Base-by-base conservation (phyloP, 2,888 invertebrate genomes). In the Papilio protenor region DNA sequence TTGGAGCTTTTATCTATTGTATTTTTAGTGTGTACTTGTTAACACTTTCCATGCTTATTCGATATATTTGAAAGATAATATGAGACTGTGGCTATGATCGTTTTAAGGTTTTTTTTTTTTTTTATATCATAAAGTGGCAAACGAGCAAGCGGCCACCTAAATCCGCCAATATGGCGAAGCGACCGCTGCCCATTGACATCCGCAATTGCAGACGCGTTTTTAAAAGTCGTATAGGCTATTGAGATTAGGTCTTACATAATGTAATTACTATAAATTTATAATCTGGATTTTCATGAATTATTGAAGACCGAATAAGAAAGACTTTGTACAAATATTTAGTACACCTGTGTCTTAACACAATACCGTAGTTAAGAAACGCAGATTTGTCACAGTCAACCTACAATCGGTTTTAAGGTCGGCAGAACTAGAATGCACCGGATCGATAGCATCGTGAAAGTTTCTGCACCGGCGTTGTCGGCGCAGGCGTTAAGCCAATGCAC, bases 391-490 rank as follows among this genome's bases (percentile, higher is more conserved):
- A 55, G 52, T 57, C 66, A 72, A 66, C 75, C 72, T 66, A 78
- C 78, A 75, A 73, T 75, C 47, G 47, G 70, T 78, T 78, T 78
- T 78, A 61, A 78, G 77, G 77, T 78, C 77, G 72, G 72, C 72
- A 75, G 78, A 77, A 70, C 74, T 73, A 61, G 78, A 73, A 76
- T 76, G 76, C 70, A 75, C 72, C 78, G 66, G 77, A 81, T 82
- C 81, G 80, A 82, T 81, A 76, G 77, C 77, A 75, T 77, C 82
- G 81, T 81, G 82, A 82, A 82, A 82, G 81, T 82, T 81, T 78
- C 81, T 78, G 79, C 79, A 79, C 59, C 71, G 81, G 82, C 81
- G 80, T 80, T 81, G 79, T 77, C 73, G 81, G 77, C 81, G 81
- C 80, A 76, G 73, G 40, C 69, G 69, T 61, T 80, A 79, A 80